Conservation (phyloP, 2,113 vertebrate species). For the Columba janthina region DNA sequence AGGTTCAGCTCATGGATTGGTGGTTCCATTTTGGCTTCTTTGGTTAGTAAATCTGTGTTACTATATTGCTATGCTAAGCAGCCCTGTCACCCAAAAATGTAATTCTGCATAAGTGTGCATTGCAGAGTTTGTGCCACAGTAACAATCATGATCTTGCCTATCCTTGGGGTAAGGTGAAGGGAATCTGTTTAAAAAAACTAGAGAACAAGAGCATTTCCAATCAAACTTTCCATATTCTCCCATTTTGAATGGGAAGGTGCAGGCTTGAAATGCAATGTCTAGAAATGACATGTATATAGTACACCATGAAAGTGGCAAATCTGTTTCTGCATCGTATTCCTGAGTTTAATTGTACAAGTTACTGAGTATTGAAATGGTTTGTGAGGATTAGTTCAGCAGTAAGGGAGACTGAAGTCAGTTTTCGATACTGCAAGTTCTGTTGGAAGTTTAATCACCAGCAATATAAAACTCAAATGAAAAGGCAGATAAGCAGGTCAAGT, state of each 20-base stretch:
- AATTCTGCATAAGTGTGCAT: rapidly evolving
- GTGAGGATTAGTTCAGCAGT: background rate
- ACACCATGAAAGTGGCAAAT: background rate
- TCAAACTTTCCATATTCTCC: background rate
- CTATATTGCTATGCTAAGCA: background rate
- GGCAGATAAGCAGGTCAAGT: background rate
- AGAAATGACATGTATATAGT: background rate
- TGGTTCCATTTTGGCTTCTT: constrained; percentile 95
- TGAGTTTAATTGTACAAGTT: background rate
- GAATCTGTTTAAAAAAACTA: background rate
- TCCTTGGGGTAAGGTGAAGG: background rate
- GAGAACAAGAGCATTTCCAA: background rate
- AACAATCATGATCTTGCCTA: background rate
- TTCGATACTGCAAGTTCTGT: background rate
- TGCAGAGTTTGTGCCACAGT: background rate
- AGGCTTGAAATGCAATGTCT: background rate
- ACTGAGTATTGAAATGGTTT: background rate
- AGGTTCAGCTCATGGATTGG: constrained; percentile 98
- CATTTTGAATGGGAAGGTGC: background rate
- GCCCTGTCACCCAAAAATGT: background rate
- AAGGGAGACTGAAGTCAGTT: background rate
- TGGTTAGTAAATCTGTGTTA: constrained; percentile 79
- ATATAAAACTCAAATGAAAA: background rate
- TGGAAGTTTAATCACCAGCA: background rate
- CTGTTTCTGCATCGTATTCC: background rate